These are phyloP conservation scores for Piaya cayana DNA, from an alignment of 2,113 vertebrate genomes.

Conservation along the genomic window DNA sequence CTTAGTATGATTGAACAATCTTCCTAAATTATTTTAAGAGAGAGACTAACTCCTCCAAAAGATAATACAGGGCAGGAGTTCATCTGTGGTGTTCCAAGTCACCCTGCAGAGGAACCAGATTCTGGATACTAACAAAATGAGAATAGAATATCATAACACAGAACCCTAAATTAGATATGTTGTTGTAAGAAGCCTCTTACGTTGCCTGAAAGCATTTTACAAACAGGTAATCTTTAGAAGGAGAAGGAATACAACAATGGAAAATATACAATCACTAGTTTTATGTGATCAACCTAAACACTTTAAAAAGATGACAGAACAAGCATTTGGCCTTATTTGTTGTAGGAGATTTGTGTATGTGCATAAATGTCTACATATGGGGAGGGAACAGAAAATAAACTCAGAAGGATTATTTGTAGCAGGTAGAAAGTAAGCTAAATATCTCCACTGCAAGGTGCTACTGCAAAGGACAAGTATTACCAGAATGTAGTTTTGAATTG, in stretches of 20 bases:
- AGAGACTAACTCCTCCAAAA: neutral
- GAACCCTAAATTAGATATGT: neutral
- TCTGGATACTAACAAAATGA: neutral
- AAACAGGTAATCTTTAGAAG: neutral
- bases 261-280: neutral
- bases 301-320: neutral
- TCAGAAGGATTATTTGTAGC: neutral
- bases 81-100: neutral
- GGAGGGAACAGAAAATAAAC: neutral
- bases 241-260: neutral
- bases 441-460: neutral
- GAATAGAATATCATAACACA: neutral
- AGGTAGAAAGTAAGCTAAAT: neutral
- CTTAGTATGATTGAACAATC: neutral
- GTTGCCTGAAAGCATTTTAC: neutral
- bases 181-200: neutral
- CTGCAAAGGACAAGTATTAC: neutral
- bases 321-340: neutral
- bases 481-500: constrained; percentile 11
- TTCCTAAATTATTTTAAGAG: neutral
- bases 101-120: neutral
- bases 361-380: neutral
- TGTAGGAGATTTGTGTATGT: neutral
- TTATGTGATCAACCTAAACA: neutral
- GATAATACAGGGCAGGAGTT: neutral